A percentile compares a stretch with the other conserved stretches of the same genome.
Conservation (phyloP, 1,140 invertebrate genomes). For the Stegodyphus dumicola region DNA sequence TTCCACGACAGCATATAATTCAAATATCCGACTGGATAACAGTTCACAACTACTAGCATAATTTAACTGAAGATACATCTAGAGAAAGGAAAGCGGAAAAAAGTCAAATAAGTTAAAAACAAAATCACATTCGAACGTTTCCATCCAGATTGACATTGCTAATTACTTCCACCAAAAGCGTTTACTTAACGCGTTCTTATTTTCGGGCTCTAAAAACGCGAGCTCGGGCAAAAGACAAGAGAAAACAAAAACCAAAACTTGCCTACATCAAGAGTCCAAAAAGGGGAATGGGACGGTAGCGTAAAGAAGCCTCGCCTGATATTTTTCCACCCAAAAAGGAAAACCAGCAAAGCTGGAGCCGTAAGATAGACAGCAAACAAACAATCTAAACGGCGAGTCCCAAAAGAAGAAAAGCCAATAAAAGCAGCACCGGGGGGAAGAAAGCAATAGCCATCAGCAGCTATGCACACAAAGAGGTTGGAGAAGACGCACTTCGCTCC, state of each 20-base stretch:
- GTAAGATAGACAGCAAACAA: conserved; percentile 59
- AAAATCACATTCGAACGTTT: too few relatives aligned
- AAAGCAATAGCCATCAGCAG: conserved; percentile 58
- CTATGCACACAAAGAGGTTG: neutral
- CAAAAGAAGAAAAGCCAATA: conserved; percentile 53
- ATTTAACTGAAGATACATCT: too few relatives aligned
- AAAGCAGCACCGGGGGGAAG: conserved; percentile 39
- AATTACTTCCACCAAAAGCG: conserved; percentile 43
- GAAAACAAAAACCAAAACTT: conserved; percentile 7
- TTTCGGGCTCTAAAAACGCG: neutral
- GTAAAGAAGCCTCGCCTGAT: neutral
- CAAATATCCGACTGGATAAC: too few relatives aligned
- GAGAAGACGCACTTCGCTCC: conserved; percentile 10
- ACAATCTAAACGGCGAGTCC: conserved; percentile 42
- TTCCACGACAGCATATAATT: too few relatives aligned
- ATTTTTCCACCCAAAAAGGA: conserved; percentile 16
- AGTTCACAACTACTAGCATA: too few relatives aligned
- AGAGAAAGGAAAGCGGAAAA: too few relatives aligned
- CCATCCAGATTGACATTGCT: conserved; percentile 33
- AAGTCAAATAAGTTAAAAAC: too few relatives aligned
- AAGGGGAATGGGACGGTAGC: neutral
- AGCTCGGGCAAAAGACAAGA: too few relatives aligned
- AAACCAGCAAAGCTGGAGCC: conserved; percentile 34
- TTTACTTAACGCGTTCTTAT: conserved; percentile 21
- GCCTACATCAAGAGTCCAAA: conserved; percentile 23